Evolutionary conservation across 1,140 invertebrate species (phyloP).

Genomic region (Drosophila sturtevanti): DNA sequence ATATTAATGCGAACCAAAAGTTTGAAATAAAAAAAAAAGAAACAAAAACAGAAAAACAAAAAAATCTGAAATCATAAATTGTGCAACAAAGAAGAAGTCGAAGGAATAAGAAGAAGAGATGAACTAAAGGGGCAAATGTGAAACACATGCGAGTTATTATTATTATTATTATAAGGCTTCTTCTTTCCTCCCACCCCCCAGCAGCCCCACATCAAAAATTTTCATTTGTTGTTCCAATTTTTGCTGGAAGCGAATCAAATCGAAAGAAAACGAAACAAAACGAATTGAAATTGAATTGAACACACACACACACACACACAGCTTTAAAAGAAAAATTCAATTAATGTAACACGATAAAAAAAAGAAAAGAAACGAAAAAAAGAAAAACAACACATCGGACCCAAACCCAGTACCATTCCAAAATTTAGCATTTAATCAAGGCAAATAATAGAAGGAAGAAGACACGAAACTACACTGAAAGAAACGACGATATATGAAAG

Average conservation of each 20-base stretch:
- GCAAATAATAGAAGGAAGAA: conserved; percentile 20
- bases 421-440: conserved; percentile 52
- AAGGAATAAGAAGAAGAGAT: conserved; percentile 12
- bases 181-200: background rate
- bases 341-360: conserved; percentile 37
- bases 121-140: conserved; percentile 51
- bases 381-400: conserved; percentile 2
- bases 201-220: conserved; percentile 19
- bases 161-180: conserved; percentile 45
- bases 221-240: conserved; percentile 41
- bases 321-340: conserved; percentile 42
- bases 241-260: conserved; percentile 55
- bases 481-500: conserved; percentile 48
- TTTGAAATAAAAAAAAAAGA: background rate
- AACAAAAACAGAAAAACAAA: too few relatives aligned
- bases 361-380: conserved; percentile 5
- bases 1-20: background rate
- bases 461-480: conserved; percentile 15
- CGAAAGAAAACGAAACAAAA: conserved; percentile 38
- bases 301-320: conserved; percentile 29
- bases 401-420: conserved; percentile 68
- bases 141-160: conserved; percentile 54
- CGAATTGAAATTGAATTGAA: conserved; percentile 43
- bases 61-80: conserved; percentile 4
- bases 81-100: background rate